Conservation (phyloP, 1,140 invertebrate species). For the Plodia interpunctella region DNA sequence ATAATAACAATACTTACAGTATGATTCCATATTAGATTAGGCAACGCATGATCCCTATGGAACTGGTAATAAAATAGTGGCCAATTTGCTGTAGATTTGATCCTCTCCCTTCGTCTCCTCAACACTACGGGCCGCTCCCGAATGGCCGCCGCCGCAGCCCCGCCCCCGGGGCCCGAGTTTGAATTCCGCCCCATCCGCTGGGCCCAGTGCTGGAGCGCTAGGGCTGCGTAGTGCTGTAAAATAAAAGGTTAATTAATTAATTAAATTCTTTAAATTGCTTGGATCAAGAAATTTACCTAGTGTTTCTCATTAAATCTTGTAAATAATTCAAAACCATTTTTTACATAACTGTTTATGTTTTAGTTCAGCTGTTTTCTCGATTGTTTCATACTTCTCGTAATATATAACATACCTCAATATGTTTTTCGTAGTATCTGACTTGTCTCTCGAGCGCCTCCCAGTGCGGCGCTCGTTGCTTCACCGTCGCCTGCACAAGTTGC, state of each 20-base stretch:
- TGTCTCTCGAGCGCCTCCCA: conserved; percentile 84
- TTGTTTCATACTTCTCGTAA: no score
- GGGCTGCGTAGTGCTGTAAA: conserved; percentile 79
- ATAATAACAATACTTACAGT: conserved; percentile 79
- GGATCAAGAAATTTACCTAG: no score
- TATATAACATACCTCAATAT: conserved; percentile 78
- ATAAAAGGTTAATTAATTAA: neutral
- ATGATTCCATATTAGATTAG: conserved; percentile 99
- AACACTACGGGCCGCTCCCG: conserved; percentile 91
- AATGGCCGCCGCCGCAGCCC: conserved; percentile 78
- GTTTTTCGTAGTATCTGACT: conserved; percentile 87
- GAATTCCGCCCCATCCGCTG: conserved; percentile 85
- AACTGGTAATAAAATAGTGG: conserved; percentile 97
- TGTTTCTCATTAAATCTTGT: no score
- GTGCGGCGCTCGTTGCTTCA: conserved; percentile 80
- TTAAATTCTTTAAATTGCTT: no score
- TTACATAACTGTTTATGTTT: no score
- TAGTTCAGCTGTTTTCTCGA: no score
- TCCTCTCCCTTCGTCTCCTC: conserved; percentile 91
- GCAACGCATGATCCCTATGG: conserved; percentile 94
- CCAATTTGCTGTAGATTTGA: conserved; percentile 96
- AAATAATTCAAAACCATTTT: no score
- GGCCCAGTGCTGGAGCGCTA: conserved; percentile 94
- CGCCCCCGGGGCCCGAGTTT: conserved; percentile 80
- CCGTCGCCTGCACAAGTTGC: conserved; percentile 92